These are phyloP conservation scores for Slavum lentiscoides DNA, from an alignment of 2,888 invertebrate species.

Conservation along the genomic window DNA sequence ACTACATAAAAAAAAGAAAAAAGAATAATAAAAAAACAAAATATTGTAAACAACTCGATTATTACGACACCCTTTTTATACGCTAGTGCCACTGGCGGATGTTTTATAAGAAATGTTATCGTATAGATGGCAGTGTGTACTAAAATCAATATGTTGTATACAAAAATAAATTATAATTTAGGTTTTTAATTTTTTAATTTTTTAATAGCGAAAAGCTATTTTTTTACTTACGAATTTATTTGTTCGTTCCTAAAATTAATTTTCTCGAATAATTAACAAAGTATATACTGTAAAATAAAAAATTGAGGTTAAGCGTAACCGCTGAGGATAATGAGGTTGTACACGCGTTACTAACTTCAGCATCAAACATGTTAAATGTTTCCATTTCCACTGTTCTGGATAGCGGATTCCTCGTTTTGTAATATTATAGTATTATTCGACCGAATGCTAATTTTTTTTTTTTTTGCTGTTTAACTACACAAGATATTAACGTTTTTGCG, in stretches of 20 bases:
- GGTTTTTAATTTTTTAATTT: no score
- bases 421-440: no score
- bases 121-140: conserved; percentile 13
- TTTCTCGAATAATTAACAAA: no score
- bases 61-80: conserved; percentile 31
- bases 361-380: background rate
- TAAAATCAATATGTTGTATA: conserved; percentile 7
- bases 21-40: background rate
- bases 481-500: no score
- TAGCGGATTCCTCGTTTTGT: no score
- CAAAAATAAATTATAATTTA: background rate
- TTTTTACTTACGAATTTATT: no score
- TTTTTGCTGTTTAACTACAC: no score
- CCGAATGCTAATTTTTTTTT: no score
- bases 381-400: background rate
- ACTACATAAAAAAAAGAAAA: background rate
- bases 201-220: no score
- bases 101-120: background rate
- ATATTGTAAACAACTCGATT: conserved; percentile 17
- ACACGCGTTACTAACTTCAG: conserved; percentile 37
- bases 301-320: conserved; percentile 24
- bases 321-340: conserved; percentile 24
- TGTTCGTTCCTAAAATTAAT: no score
- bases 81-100: conserved; percentile 25
- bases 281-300: no score